Conservation (phyloP, 1,140 invertebrate genomes). For the Apis dorsata region DNA sequence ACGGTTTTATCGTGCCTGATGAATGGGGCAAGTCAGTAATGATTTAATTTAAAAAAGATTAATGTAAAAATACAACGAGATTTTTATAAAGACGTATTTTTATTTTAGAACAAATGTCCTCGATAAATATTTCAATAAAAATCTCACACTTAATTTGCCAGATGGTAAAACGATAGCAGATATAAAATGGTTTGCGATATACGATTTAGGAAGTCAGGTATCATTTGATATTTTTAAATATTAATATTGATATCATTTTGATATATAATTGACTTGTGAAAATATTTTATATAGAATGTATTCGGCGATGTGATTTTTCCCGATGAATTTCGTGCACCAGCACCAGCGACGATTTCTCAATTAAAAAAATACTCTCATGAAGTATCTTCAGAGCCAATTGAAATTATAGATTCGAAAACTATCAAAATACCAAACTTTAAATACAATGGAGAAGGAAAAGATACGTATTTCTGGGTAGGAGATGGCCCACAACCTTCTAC, state of each 20-base stretch:
- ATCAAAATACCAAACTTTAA: slow-evolving; percentile 87
- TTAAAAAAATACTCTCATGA: slow-evolving; percentile 85
- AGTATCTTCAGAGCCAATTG: slow-evolving; percentile 86
- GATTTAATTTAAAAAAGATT: neutral
- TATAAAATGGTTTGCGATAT: slow-evolving; percentile 94
- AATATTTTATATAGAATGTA: slow-evolving; percentile 82
- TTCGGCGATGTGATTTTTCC: slow-evolving; percentile 95
- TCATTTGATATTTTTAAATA: slow-evolving; percentile 23
- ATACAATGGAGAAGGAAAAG: slow-evolving; percentile 88
- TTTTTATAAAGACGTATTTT: neutral
- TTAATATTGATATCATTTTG: neutral
- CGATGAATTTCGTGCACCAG: slow-evolving; percentile 94
- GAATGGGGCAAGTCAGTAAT: slow-evolving; percentile 89
- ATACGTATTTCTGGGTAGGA: slow-evolving; percentile 93
- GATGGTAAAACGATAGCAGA: slow-evolving; percentile 93
- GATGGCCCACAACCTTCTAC: slow-evolving; percentile 91
- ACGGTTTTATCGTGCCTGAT: slow-evolving; percentile 95
- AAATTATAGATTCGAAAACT: slow-evolving; percentile 91
- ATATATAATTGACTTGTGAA: neutral
- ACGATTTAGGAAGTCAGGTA: slow-evolving; percentile 90
- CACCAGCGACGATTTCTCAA: slow-evolving; percentile 85
- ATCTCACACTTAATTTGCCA: slow-evolving; percentile 90
- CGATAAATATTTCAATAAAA: slow-evolving; percentile 91
- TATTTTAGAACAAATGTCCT: slow-evolving; percentile 91
- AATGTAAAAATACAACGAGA: neutral